Percentiles rank a stretch among this genome's conserved stretches.
These are phyloP conservation scores for Pteromalus puparum DNA, from an alignment of 1,140 invertebrate species.

Conservation along the genomic window DNA sequence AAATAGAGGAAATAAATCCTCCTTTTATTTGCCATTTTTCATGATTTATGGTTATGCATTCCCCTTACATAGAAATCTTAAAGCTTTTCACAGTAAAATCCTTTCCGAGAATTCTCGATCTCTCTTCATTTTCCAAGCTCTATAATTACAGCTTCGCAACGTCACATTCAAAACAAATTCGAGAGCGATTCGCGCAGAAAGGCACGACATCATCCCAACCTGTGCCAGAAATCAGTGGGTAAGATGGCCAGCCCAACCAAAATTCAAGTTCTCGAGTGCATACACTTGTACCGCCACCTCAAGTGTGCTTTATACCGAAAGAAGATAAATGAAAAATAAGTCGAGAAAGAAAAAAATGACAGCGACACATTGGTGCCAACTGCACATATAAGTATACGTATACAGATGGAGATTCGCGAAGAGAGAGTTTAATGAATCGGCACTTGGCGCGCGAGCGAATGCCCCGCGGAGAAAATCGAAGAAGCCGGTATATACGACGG, in stretches of 20 bases:
- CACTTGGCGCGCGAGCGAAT: conserved; percentile 39
- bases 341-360: conserved; percentile 3
- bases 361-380: conserved; percentile 14
- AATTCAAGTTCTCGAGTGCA: background rate
- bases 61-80: background rate
- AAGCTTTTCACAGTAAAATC: background rate
- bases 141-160: background rate
- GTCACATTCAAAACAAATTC: background rate
- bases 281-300: background rate
- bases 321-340: conserved; percentile 23
- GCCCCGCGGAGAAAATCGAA: conserved; percentile 49
- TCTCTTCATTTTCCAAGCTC: background rate
- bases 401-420: conserved; percentile 7
- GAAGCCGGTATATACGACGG: conserved; percentile 11
- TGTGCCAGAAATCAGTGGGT: background rate
- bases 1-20: background rate
- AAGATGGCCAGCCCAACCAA: background rate
- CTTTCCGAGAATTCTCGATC: no score
- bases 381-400: background rate
- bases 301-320: background rate
- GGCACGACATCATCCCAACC: background rate
- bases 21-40: background rate
- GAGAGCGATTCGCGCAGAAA: background rate
- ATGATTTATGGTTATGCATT: background rate
- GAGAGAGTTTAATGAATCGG: conserved; percentile 48